Percentiles rank a stretch among this genome's conserved stretches.
Evolutionary conservation across 1,140 invertebrate species (phyloP).

Genomic region (Conopomorpha cramerella): DNA sequence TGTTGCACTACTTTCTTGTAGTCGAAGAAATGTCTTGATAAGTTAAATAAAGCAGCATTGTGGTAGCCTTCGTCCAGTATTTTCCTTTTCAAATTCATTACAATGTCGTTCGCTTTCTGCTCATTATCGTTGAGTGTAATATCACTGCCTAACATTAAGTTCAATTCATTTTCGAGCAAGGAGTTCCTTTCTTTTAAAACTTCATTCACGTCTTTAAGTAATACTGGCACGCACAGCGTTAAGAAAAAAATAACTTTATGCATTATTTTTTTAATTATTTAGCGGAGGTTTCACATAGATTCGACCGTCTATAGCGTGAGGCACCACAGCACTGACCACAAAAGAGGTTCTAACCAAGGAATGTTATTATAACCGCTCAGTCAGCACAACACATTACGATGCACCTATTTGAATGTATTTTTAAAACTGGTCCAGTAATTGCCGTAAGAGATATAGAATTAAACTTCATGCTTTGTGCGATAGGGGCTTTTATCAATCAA

Average conservation of each 20-base stretch:
- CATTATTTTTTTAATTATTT: neutral
- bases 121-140: slow-evolving; percentile 63
- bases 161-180: slow-evolving; percentile 26
- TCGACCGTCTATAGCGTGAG: too few relatives aligned
- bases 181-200: slow-evolving; percentile 21
- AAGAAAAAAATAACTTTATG: neutral
- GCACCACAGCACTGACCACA: neutral
- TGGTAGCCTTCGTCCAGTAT: slow-evolving; percentile 64
- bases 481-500: too few relatives aligned
- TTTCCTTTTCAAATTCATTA: slow-evolving; percentile 68
- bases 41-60: slow-evolving; percentile 64
- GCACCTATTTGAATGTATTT: too few relatives aligned
- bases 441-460: too few relatives aligned
- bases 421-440: too few relatives aligned
- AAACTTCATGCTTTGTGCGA: too few relatives aligned
- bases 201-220: slow-evolving; percentile 5
- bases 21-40: slow-evolving; percentile 71
- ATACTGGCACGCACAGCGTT: neutral
- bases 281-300: too few relatives aligned
- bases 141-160: slow-evolving; percentile 53
- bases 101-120: slow-evolving; percentile 63
- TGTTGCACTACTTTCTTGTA: slow-evolving; percentile 66
- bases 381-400: too few relatives aligned
- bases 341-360: neutral
- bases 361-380: neutral